Evolutionary conservation across 2,888 invertebrate genomes (phyloP).

Genomic region (Eilema depressum): DNA sequence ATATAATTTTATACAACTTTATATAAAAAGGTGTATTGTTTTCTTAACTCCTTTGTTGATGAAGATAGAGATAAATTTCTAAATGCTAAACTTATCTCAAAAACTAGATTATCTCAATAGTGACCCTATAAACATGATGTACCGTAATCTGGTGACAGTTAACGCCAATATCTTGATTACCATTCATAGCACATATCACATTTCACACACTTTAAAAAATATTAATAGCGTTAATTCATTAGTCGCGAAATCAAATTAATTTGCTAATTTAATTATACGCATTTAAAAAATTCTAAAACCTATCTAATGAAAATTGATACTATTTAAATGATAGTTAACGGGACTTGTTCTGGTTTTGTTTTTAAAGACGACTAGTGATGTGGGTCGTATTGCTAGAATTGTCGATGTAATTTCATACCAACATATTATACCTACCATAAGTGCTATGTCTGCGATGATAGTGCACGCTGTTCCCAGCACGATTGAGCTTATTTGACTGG

Average conservation of each 20-base stretch:
- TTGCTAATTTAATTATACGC: not conserved
- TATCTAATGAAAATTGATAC: not conserved
- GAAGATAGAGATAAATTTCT: too few relatives aligned
- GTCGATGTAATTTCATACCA: not conserved
- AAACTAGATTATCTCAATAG: too few relatives aligned
- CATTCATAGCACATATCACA: not conserved
- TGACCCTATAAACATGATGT: not conserved
- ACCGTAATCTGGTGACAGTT: not conserved
- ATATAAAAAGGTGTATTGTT: too few relatives aligned
- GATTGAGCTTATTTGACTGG: not conserved
- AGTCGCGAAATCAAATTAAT: not conserved
- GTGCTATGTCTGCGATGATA: not conserved
- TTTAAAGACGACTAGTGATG: not conserved
- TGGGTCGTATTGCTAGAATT: not conserved
- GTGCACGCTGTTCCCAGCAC: not conserved
- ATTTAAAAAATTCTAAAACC: not conserved
- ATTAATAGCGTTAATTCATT: constrained; percentile 1
- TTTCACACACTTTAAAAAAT: not conserved
- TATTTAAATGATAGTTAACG: constrained; percentile 2
- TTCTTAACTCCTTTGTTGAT: too few relatives aligned
- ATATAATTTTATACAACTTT: too few relatives aligned
- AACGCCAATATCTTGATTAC: not conserved
- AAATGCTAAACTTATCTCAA: too few relatives aligned
- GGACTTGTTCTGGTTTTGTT: not conserved
- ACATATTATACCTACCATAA: not conserved